phyloP scores from a whole-genome alignment of 2,113 vertebrate species.

The Brevimyrus niger region DNA sequence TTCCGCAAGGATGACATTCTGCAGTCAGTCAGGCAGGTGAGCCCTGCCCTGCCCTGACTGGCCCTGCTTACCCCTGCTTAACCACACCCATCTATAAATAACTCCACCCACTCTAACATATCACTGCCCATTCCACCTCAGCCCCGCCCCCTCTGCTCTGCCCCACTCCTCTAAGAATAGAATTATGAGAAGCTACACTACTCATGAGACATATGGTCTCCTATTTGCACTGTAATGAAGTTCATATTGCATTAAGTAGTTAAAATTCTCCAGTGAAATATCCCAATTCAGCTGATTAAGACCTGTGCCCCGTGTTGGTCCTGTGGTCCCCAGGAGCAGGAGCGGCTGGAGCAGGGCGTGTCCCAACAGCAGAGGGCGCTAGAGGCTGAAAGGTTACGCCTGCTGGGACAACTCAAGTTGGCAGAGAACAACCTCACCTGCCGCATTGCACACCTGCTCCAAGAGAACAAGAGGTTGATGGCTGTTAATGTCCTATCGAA shows the following conservation, averaged over 20 bases:
- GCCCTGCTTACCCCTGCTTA: not conserved
- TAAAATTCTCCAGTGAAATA: not conserved
- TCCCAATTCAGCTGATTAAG: not conserved
- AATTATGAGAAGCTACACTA: not conserved
- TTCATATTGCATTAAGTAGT: not conserved
- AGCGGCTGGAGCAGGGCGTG: slow-evolving; percentile 71
- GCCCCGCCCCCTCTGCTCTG: not conserved
- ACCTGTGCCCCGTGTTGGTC: not conserved
- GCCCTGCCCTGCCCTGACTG: not conserved
- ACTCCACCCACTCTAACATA: not conserved
- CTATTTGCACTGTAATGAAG: not conserved
- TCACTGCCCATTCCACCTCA: not conserved
- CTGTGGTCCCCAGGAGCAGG: slow-evolving; percentile 65
- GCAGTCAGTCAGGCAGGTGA: slow-evolving; percentile 78
- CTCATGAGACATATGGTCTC: not conserved
- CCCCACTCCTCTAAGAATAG: not conserved
- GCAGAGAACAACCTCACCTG: slow-evolving; percentile 62
- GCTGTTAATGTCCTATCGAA: not conserved
- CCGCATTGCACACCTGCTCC: slow-evolving; percentile 74
- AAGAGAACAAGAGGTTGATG: slow-evolving; percentile 69
- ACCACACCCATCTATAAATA: not conserved
- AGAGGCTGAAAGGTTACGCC: slow-evolving; percentile 67
- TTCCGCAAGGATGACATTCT: slow-evolving; percentile 77
- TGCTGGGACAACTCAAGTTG: slow-evolving; percentile 70
- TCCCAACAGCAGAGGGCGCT: slow-evolving; percentile 66